A percentile compares a stretch with the other conserved stretches of the same genome.
Conservation (phyloP, 2,113 vertebrate species). For the Sturnira hondurensis region DNA sequence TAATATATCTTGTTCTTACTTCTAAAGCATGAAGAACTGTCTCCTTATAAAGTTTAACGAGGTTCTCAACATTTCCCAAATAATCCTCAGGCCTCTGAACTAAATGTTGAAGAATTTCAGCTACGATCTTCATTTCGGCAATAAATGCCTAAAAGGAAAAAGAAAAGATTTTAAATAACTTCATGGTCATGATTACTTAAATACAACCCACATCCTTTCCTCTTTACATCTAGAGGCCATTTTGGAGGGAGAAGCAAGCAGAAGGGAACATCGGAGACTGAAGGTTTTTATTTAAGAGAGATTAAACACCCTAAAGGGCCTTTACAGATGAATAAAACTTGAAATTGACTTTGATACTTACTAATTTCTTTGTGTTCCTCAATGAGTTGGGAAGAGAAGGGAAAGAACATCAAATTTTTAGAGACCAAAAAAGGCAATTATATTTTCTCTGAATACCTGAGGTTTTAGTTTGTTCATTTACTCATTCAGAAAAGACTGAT, state of each 20-base stretch:
- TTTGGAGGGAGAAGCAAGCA: not conserved
- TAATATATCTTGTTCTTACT: constrained; percentile 77
- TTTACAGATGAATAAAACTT: constrained; percentile 2
- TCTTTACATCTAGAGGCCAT: not conserved
- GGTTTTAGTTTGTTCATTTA: not conserved
- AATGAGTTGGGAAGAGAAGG: not conserved
- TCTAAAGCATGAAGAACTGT: constrained; percentile 86
- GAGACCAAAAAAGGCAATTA: constrained; percentile 5
- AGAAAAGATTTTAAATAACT: constrained; percentile 14
- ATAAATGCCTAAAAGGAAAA: constrained; percentile 62
- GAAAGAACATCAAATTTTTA: not conserved
- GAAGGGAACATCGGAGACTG: not conserved
- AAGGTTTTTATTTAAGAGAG: not conserved
- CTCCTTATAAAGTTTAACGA: constrained; percentile 84
- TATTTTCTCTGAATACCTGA: not conserved
- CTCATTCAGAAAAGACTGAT: not conserved
- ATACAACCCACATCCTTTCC: not conserved
- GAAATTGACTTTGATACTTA: not conserved
- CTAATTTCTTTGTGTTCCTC: not conserved
- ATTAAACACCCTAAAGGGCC: not conserved
- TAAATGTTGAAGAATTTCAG: constrained; percentile 77
- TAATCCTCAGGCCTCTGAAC: constrained; percentile 87
- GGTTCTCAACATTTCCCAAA: constrained; percentile 78
- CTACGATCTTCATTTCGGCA: constrained; percentile 58
- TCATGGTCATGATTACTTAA: not conserved